Evolutionary conservation across 2,888 invertebrate species (phyloP), one percentile per base, ranked within the genome.

Genomic region (Temnothorax ravouxi): DNA sequence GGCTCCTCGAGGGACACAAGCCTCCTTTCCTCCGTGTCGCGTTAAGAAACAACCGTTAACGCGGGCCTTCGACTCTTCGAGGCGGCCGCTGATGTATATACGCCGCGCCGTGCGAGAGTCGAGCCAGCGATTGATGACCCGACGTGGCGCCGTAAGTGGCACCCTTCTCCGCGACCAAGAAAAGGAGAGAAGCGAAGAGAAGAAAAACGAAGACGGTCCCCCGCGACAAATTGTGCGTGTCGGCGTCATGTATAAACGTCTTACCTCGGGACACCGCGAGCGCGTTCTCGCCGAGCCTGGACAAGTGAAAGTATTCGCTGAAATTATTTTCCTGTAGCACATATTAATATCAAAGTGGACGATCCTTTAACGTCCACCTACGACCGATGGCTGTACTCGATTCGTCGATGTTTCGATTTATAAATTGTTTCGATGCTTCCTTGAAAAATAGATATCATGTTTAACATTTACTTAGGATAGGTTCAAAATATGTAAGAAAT

Each of bases 11-110:
- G 66, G 66, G 88, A 85, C 84, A 86, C 84, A 77, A 83, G 82
- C 79, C 83, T 88, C 88, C 84, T 86, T 25, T 86, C 84, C 66
- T 76, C 82, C 82, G 84, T 79, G 87, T 86, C 84, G 69, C 80
- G 72, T 81, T 85, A 88, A 86, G 87, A 81, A 88, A 86, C 86
- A 90, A 90, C 90, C 84, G 91, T 90, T 90, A 89, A 90, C 87
- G 56, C 72, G 84, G 21, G 47, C 84, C 87, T 84, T 84, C 66
- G 66, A 54, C 25, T 25, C 25, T 25, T 25, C 25, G 25, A 29
- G 67, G 61, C 81, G 41, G 34, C n/a, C 11, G 84, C 74, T 47
- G 85, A 69, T 72, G 15, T 54, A 88, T 84, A 80, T 84, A 82
- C 56, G 11, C 86, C 76, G 77, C 56, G 11, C 86, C 76, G 77